Base-by-base conservation (phyloP, 2,888 invertebrate species). In the Andrena minutula region DNA sequence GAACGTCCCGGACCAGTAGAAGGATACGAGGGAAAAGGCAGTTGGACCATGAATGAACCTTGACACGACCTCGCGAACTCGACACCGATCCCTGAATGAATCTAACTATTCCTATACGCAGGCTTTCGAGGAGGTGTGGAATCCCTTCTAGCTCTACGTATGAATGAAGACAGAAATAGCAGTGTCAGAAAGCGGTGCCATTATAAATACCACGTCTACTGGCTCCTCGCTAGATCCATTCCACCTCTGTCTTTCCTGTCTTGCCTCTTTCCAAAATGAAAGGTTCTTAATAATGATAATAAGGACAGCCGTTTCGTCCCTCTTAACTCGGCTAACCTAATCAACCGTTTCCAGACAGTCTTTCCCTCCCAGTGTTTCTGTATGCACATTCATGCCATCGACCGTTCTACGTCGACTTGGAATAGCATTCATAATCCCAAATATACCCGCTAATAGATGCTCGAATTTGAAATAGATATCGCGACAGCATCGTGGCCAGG, bases 111-210 rank as follows among this genome's bases (percentile, higher is more conserved):
- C 86, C 83, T 76, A 16, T 41, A 82, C 81, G 82, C 73, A 86
- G 63, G 78, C 83, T 78, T 75, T 82, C 82, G 79, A 70, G 79
- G 71, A 70, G 72, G 72, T 78, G 83, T 66, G 81, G 86, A 85
- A 83, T 87, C 81, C 70, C 61, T 73, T 84, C 75, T n/a, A 79
- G 41, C 70, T 79, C 77, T 66, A 74, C 86, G 84, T 88, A 90
- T 91, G 90, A 92, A 92, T 91, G 90, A 86, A 89, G 83, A 75
- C 89, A 84, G 86, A 89, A 91, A 91, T 91, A 92, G 88, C 86
- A 32, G 84, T 73, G 89, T 83, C 89, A 91, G 91, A 90, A 92
- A 92, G 87, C 88, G 90, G 89, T 89, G 85, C 79, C 79, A 89
- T 90, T 89, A 90, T 90, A 90, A 91, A 91, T 90, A 88, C 86